These are phyloP conservation scores for Geopemphigus sp. DNA, from an alignment of 1,140 invertebrate genomes.

Conservation along the genomic window DNA sequence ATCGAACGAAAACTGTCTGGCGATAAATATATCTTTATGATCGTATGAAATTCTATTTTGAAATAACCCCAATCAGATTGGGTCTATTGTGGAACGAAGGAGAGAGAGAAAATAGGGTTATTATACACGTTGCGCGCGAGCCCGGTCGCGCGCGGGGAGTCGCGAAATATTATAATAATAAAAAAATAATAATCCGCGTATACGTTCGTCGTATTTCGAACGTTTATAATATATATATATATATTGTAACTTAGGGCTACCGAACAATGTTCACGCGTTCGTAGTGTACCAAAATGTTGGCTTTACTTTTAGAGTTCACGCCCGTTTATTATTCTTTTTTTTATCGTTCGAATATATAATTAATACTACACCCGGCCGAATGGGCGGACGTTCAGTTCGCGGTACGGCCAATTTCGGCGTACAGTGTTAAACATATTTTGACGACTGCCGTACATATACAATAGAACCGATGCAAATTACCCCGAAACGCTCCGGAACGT, in stretches of 20 bases:
- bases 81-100: constrained; percentile 22
- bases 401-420: constrained; percentile 8
- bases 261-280: constrained; percentile 34
- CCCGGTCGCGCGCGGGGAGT: too few species aligned
- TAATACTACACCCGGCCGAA: neutral
- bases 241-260: neutral
- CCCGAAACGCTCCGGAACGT: too few species aligned
- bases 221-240: constrained; percentile 1
- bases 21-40: constrained; percentile 46
- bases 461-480: constrained; percentile 6
- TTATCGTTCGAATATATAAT: constrained; percentile 16
- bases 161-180: constrained; percentile 46
- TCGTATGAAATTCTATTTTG: constrained; percentile 49
- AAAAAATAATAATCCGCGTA: constrained; percentile 40
- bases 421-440: constrained; percentile 39
- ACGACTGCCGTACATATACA: neutral
- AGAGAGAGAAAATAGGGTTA: constrained; percentile 6
- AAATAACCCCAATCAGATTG: constrained; percentile 46
- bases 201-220: too few species aligned
- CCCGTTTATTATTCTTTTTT: too few species aligned
- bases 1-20: constrained; percentile 42
- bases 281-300: too few species aligned
- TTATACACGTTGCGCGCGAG: constrained; percentile 12
- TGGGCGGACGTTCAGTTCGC: constrained; percentile 20
- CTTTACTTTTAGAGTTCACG: too few species aligned